A percentile compares a stretch with the other conserved stretches of the same genome.
phyloP scores from a whole-genome alignment of 2,888 invertebrate species.

The Cenopis cana region DNA sequence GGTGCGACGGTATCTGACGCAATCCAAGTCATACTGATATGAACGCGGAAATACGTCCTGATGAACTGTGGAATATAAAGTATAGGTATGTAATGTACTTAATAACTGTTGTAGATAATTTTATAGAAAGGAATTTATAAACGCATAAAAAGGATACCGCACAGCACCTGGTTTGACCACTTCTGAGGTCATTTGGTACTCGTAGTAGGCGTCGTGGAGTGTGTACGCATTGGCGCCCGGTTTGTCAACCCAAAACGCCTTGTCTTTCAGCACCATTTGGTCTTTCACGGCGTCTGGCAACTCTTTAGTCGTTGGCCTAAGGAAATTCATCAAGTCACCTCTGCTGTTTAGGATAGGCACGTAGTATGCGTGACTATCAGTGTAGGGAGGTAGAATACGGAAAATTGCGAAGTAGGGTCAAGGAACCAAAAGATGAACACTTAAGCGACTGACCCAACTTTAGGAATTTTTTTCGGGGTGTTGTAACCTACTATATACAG shows the following conservation, averaged over 20 bases:
- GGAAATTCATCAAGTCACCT: not conserved
- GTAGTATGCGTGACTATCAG: too few relatives aligned
- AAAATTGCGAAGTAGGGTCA: not conserved
- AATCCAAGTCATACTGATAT: constrained; percentile 84
- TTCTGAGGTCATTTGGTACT: constrained; percentile 70
- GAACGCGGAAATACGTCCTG: constrained; percentile 83
- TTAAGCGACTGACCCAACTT: too few relatives aligned
- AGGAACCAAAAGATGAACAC: too few relatives aligned
- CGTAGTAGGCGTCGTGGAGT: constrained; percentile 77
- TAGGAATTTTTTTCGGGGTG: too few relatives aligned
- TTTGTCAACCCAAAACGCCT: constrained; percentile 84
- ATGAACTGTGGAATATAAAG: constrained; percentile 55
- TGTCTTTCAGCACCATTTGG: constrained; percentile 75
- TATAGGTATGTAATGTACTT: not conserved
- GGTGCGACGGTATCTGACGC: constrained; percentile 72
- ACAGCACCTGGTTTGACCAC: constrained; percentile 63
- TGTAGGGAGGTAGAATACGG: not conserved
- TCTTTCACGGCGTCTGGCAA: constrained; percentile 76
- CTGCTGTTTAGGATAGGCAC: not conserved
- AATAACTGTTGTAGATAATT: too few relatives aligned
- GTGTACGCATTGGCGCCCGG: constrained; percentile 83
- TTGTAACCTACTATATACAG: too few relatives aligned
- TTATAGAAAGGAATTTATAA: not conserved
- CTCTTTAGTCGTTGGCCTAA: constrained; percentile 73
- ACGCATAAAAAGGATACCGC: not conserved